phyloP scores from a whole-genome alignment of 2,113 vertebrate species.

The Coptodon rendalli region DNA sequence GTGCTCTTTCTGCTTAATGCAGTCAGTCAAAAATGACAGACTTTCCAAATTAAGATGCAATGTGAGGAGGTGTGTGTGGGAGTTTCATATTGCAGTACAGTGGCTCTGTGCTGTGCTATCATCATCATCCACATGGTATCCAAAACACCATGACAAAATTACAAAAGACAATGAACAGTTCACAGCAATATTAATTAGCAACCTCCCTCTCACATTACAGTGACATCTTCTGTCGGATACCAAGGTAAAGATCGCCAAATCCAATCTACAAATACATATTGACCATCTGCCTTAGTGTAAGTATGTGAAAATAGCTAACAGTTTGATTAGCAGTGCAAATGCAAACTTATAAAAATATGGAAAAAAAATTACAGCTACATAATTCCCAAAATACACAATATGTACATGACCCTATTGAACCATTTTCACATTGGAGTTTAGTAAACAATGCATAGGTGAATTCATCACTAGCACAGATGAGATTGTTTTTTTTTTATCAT shows the following conservation, averaged over 20 bases:
- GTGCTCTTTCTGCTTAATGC: slow-evolving; percentile 8
- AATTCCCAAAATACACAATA: slow-evolving; percentile 42
- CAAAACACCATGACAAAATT: slow-evolving; percentile 1
- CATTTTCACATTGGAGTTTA: slow-evolving; percentile 58
- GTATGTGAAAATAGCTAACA: slow-evolving; percentile 5
- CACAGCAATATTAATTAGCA: slow-evolving; percentile 24
- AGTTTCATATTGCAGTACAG: slow-evolving; percentile 3
- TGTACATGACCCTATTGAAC: slow-evolving; percentile 55
- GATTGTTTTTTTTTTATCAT: slow-evolving; percentile 10
- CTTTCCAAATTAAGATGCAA: background rate
- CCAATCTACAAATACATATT: background rate
- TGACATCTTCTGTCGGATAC: background rate
- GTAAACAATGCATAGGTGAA: slow-evolving; percentile 70
- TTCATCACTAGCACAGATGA: slow-evolving; percentile 61
- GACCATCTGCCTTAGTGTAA: background rate
- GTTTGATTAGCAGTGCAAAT: slow-evolving; percentile 38
- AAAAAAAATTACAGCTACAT: slow-evolving; percentile 42
- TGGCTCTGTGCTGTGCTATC: background rate
- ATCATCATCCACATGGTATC: background rate
- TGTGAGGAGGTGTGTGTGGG: background rate
- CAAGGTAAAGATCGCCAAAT: background rate
- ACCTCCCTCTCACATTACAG: background rate
- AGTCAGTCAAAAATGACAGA: background rate
- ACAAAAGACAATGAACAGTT: slow-evolving; percentile 33
- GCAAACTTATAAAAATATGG: slow-evolving; percentile 46